Evolutionary conservation across 2,888 invertebrate genomes (phyloP).

Genomic region (Petrolisthes manimaculis): DNA sequence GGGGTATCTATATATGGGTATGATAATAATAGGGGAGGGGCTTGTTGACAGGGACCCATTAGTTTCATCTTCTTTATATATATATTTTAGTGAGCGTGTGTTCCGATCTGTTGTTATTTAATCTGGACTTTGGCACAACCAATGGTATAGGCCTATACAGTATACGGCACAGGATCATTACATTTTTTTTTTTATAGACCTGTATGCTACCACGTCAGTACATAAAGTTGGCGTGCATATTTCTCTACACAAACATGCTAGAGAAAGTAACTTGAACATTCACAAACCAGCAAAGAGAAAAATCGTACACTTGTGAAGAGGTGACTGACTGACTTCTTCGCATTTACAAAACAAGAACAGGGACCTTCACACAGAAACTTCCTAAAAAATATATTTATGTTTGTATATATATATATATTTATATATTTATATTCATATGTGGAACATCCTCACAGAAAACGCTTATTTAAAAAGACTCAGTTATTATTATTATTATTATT

Average conservation of each 20-base stretch:
- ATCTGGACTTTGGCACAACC: background rate
- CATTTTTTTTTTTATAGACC: background rate
- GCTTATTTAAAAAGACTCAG: conserved; percentile 5
- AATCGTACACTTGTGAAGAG: background rate
- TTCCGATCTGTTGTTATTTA: too few species aligned
- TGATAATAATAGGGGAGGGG: too few species aligned
- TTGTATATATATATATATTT: conserved; percentile 37
- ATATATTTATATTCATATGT: conserved; percentile 21
- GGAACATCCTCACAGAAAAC: conserved; percentile 9
- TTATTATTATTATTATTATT: conserved; percentile 14
- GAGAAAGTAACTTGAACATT: background rate
- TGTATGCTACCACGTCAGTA: background rate
- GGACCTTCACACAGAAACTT: background rate
- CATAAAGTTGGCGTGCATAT: background rate
- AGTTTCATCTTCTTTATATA: too few species aligned
- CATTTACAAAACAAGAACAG: background rate
- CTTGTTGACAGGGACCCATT: too few species aligned
- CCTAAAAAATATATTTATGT: conserved; percentile 22
- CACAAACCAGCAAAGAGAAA: background rate
- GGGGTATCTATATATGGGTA: too few species aligned
- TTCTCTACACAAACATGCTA: background rate
- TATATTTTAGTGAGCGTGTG: too few species aligned
- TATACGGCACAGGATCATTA: background rate
- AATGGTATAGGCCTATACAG: background rate
- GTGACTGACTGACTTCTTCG: background rate